A percentile compares a stretch with the other conserved stretches of the same genome.
phyloP scores from a whole-genome alignment of 1,140 invertebrate genomes.

The Drosophila bipectinata region DNA sequence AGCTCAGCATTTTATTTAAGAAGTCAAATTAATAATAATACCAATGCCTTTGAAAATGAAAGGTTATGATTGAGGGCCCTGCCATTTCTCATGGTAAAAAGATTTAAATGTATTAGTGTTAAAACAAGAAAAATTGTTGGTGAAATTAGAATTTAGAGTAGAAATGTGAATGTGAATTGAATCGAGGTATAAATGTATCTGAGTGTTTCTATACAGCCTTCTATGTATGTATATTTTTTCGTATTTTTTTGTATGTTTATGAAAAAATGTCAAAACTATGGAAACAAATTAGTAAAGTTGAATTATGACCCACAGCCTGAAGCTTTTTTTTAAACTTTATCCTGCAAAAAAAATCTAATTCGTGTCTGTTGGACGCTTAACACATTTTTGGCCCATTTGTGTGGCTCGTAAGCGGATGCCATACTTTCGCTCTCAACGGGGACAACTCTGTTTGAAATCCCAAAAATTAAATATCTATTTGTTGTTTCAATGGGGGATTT shows the following conservation, averaged over 20 bases:
- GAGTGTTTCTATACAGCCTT: too few species aligned
- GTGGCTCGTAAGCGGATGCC: constrained; percentile 17
- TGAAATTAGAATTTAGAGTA: too few species aligned
- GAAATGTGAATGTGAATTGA: too few species aligned
- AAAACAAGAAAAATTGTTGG: too few species aligned
- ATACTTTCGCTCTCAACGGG: constrained; percentile 15
- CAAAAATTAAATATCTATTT: constrained; percentile 81
- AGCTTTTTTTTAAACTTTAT: constrained; percentile 17
- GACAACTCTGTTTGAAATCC: constrained; percentile 51
- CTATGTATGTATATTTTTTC: too few species aligned
- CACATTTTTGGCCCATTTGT: constrained; percentile 41
- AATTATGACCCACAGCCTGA: constrained; percentile 3
- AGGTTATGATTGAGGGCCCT: neutral
- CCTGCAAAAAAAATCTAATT: constrained; percentile 59
- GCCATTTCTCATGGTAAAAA: too few species aligned
- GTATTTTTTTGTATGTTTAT: too few species aligned
- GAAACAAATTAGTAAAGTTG: neutral
- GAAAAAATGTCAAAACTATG: too few species aligned
- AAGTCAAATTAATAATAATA: neutral
- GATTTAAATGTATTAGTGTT: too few species aligned
- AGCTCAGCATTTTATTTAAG: neutral
- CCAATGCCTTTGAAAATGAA: neutral
- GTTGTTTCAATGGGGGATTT: constrained; percentile 48
- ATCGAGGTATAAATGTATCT: too few species aligned
- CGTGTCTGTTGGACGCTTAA: constrained; percentile 59